Percentiles rank a stretch among this genome's conserved stretches.
Conservation (phyloP, 1,140 invertebrate genomes). For the Nylanderia fulva region DNA sequence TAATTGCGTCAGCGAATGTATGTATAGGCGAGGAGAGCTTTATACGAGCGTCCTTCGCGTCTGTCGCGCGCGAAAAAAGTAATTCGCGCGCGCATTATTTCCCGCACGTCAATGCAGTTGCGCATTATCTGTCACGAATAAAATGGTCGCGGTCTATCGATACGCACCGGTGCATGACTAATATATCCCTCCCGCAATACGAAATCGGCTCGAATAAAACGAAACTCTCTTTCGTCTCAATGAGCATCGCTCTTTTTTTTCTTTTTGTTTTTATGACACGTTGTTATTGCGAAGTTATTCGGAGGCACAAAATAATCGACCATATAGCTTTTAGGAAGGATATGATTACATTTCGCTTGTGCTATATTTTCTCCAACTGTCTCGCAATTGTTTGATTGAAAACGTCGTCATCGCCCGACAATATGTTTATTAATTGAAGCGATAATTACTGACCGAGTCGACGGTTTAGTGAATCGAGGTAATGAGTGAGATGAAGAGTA, state of each 20-base stretch:
- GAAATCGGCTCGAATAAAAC: background rate
- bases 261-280: background rate
- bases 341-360: background rate
- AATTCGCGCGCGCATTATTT: background rate
- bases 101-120: too few species aligned
- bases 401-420: background rate
- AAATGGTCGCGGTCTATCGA: background rate
- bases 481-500: constrained; percentile 47
- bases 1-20: constrained; percentile 42
- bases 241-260: background rate
- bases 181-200: background rate
- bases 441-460: constrained; percentile 36
- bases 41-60: constrained; percentile 44
- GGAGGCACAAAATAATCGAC: background rate
- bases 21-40: background rate
- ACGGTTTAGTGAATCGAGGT: constrained; percentile 27
- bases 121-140: constrained; percentile 12
- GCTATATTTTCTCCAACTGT: background rate
- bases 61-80: background rate
- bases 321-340: too few species aligned
- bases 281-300: background rate
- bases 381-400: background rate
- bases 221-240: background rate
- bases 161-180: background rate
- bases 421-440: constrained; percentile 45